Evolutionary conservation across 1,140 invertebrate species (phyloP), one percentile per base, ranked within the genome.

Genomic region (Scylla paramamosain): DNA sequence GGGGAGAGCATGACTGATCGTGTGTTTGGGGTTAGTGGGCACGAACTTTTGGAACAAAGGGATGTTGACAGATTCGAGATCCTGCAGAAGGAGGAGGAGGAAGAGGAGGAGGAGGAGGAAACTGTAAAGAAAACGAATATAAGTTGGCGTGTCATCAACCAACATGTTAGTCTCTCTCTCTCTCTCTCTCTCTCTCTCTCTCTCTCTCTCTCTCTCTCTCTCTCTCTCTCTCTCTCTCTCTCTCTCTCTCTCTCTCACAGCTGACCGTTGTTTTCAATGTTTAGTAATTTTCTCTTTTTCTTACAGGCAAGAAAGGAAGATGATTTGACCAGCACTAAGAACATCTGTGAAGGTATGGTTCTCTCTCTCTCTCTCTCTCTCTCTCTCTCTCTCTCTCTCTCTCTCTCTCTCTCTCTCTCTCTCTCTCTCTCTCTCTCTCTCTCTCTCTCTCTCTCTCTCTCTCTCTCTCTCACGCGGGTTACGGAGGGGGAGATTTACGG

Each of bases 361-460:
- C 39, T 39, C 39, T 39, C 39, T 39, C 39, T 39, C 39, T 59
- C 52, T 59, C 52, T 59, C 52, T 59, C 52, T 59, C 52, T 59
- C 52, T 59, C 16, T 59, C 52, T 59, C 52, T 59, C 52, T 59
- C 52, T 59, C 12, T 59, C 52, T 59, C 52, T 59, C 12, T 59
- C 52, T 59, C 52, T 59, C 83, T 84, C 83, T 84, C 28, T 84
- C 83, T 84, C 83, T 84, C 28, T 84, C 83, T 84, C 83, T 84
- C 28, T 84, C 83, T 84, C 83, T 84, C 83, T 84, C 28, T 84
- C 83, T 84, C 83, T 84, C 83, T 84, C 83, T 84, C 83, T 84
- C 83, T 84, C 83, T 84, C 83, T 84, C 83, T 84, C 83, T 84
- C 83, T 28, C n/a, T 28, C n/a, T 28, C n/a, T 28, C n/a, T 84